phyloP scores from a whole-genome alignment of 1,140 invertebrate species.

The Thaumetopoea pityocampa region DNA sequence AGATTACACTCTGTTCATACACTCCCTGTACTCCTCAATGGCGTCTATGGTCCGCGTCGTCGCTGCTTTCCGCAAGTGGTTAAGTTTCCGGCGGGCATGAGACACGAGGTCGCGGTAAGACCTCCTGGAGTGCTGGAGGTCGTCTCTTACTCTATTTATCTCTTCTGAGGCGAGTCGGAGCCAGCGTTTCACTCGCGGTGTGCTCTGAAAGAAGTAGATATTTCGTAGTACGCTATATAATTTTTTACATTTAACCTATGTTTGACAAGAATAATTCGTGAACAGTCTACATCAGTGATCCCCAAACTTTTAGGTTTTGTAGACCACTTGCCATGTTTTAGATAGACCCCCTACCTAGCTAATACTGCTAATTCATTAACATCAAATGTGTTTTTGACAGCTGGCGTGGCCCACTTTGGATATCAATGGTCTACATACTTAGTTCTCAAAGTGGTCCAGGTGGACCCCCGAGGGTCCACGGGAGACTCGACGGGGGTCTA shows the following conservation, averaged over 20 bases:
- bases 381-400: too few species aligned
- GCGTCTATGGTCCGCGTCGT: conserved; percentile 20
- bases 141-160: conserved; percentile 49
- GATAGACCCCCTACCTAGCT: too few species aligned
- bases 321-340: too few species aligned
- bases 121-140: conserved; percentile 45
- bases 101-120: conserved; percentile 48
- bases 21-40: conserved; percentile 16
- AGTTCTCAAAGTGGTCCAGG: too few species aligned
- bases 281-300: background rate
- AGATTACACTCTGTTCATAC: conserved; percentile 7
- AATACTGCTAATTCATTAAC: too few species aligned
- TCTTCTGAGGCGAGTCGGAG: conserved; percentile 44
- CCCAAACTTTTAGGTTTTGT: too few species aligned
- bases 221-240: too few species aligned
- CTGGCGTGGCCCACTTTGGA: too few species aligned
- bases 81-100: conserved; percentile 40
- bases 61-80: conserved; percentile 35
- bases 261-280: background rate
- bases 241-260: background rate
- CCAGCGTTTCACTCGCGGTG: conserved; percentile 43
- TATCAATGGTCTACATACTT: too few species aligned
- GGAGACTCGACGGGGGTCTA: too few species aligned
- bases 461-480: too few species aligned
- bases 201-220: conserved; percentile 35